Evolutionary conservation across 2,888 invertebrate species (phyloP).

Genomic region (Glyphotaelius pellucidus): DNA sequence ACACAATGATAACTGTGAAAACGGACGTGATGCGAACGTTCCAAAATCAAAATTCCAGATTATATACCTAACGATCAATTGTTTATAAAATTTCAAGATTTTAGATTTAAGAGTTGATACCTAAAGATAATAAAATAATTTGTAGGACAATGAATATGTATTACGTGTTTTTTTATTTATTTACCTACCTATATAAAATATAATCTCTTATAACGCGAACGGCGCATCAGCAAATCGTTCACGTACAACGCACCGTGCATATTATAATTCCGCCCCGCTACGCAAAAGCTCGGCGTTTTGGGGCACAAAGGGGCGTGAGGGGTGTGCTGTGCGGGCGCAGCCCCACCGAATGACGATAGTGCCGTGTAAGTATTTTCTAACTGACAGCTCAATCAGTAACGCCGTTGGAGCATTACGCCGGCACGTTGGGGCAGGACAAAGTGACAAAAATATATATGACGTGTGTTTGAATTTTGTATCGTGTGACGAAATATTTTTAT

Average conservation of each 20-base stretch:
- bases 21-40: too few species aligned
- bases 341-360: constrained; percentile 4
- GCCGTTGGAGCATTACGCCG: constrained; percentile 16
- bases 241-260: constrained; percentile 51
- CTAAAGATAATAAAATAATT: too few species aligned
- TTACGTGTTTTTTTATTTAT: too few species aligned
- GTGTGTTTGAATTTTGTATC: background rate
- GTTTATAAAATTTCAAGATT: too few species aligned
- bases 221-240: constrained; percentile 34
- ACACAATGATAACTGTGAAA: background rate
- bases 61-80: too few species aligned
- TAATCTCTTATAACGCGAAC: background rate
- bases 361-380: constrained; percentile 36
- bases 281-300: constrained; percentile 36
- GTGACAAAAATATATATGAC: background rate
- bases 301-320: constrained; percentile 2
- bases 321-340: background rate
- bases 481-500: background rate
- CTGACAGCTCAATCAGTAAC: constrained; percentile 54
- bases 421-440: background rate
- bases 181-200: too few species aligned
- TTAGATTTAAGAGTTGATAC: too few species aligned
- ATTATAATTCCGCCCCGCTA: constrained; percentile 47
- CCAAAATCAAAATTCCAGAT: too few species aligned
- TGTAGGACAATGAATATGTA: background rate